Percentiles rank a stretch among this genome's conserved stretches.
Conservation (phyloP, 2,113 vertebrate genomes). For the Sphaerodactylus townsendi region DNA sequence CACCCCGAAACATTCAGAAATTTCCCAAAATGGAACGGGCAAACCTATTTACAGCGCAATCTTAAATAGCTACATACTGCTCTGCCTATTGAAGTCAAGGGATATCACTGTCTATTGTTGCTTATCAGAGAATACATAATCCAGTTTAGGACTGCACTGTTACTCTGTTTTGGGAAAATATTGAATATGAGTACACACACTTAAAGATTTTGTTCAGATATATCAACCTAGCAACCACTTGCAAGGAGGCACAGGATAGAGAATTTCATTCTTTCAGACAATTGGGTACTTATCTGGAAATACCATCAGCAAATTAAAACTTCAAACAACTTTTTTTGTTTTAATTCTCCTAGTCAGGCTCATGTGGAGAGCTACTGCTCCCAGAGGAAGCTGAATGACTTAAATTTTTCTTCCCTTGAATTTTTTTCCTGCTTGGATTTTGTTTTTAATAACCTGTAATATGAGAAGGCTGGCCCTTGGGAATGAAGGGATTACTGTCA, state of each 20-base stretch:
- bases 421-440: constrained; percentile 54
- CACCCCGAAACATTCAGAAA: no score
- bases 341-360: not conserved
- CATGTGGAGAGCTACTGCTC: constrained; percentile 10
- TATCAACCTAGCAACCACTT: not conserved
- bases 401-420: constrained; percentile 29
- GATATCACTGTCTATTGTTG: no score
- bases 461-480: constrained; percentile 53
- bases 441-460: constrained; percentile 62
- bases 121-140: no score
- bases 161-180: not conserved
- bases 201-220: not conserved
- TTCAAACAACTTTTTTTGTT: constrained; percentile 14
- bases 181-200: not conserved
- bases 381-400: constrained; percentile 7
- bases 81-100: no score
- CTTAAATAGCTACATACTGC: no score
- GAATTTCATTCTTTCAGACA: not conserved
- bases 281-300: not conserved
- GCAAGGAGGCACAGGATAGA: not conserved
- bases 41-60: no score
- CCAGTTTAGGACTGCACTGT: not conserved
- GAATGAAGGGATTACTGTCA: constrained; percentile 62
- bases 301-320: not conserved
- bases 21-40: no score